A percentile compares a stretch with the other conserved stretches of the same genome.
phyloP scores from a whole-genome alignment of 2,113 vertebrate genomes.

The Sus scrofa region T2T-Sscrofa CM000817.6:120991001-120991500 shows the following conservation, averaged over 20 bases:
- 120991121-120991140: conserved; percentile 21
- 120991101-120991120: neutral
- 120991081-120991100: neutral
- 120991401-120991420: neutral
- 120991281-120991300: neutral
- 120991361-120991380: neutral
- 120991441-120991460: neutral
- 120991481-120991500: neutral
- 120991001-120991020: neutral
- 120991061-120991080: neutral
- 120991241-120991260: neutral
- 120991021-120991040: neutral
- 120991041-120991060: neutral
- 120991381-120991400: neutral
- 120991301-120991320: neutral
- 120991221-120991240: neutral
- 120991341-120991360: neutral
- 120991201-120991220: neutral
- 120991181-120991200: neutral
- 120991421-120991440: neutral
- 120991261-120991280: neutral
- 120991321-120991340: neutral
- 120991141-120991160: neutral
- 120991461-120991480: neutral
- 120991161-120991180: neutral